Evolutionary conservation across 1,140 invertebrate genomes (phyloP).

Genomic region (Drosophila sucinea): DNA sequence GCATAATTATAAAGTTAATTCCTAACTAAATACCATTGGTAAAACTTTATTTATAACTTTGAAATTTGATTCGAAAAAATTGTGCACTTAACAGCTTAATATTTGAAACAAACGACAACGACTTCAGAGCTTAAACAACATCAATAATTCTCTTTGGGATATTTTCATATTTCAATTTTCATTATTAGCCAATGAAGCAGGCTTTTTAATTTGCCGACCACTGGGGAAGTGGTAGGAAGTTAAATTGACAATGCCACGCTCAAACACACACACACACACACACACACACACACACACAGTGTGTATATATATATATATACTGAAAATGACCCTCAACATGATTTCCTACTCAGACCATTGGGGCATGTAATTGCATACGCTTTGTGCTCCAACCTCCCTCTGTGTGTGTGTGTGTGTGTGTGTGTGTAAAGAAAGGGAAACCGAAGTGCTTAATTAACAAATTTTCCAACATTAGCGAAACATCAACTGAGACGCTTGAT

Average conservation of each 20-base stretch:
- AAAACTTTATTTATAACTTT: no score
- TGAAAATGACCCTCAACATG: not conserved
- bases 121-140: not conserved
- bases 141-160: constrained; percentile 3
- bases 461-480: constrained; percentile 7
- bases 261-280: not conserved
- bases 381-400: not conserved
- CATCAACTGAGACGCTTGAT: constrained; percentile 7
- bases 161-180: not conserved
- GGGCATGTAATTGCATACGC: constrained; percentile 8
- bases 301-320: constrained; percentile 1
- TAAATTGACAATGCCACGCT: constrained; percentile 5
- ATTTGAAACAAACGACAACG: not conserved
- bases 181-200: not conserved
- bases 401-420: constrained; percentile 13
- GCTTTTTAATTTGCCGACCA: constrained; percentile 47
- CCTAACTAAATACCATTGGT: no score
- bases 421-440: constrained; percentile 3
- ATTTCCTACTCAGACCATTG: constrained; percentile 9
- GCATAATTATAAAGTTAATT: no score
- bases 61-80: no score
- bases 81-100: constrained; percentile 1
- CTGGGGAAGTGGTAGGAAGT: not conserved
- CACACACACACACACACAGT: constrained; percentile 18
- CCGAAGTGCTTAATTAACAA: constrained; percentile 20